Evolutionary conservation across 2,888 invertebrate genomes (phyloP).

Genomic region (Tachina lurida): DNA sequence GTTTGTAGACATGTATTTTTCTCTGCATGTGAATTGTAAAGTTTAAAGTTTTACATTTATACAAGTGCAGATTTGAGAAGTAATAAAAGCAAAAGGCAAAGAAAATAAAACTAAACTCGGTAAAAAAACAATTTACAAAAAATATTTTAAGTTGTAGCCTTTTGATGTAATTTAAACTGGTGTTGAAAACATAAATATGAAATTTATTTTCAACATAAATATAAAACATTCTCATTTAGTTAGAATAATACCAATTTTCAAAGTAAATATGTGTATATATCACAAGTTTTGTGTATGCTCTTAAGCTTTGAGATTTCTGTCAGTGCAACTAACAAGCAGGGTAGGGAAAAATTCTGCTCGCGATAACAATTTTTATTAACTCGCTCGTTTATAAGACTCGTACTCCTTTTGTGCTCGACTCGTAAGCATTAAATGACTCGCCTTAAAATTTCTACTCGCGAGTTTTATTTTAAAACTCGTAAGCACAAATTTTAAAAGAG

Average conservation of each 20-base stretch:
- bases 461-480: too few relatives aligned
- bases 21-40: too few relatives aligned
- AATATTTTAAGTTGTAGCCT: neutral
- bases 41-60: slow-evolving; percentile 28
- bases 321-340: too few relatives aligned
- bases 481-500: too few relatives aligned
- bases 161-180: neutral
- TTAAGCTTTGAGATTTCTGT: too few relatives aligned
- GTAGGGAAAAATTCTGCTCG: too few relatives aligned
- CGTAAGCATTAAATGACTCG: too few relatives aligned
- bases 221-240: neutral
- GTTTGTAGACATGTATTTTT: too few relatives aligned
- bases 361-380: too few relatives aligned
- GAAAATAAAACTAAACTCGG: neutral
- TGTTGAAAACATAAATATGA: neutral
- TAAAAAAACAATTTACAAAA: neutral
- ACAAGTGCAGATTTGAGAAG: neutral
- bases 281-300: neutral
- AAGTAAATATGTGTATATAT: neutral
- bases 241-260: neutral
- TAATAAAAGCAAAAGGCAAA: neutral
- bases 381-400: too few relatives aligned
- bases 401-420: too few relatives aligned
- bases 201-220: neutral
- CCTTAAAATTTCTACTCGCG: too few relatives aligned